Conservation (phyloP, 2,113 vertebrate species). For the Cavia porcellus region DNA sequence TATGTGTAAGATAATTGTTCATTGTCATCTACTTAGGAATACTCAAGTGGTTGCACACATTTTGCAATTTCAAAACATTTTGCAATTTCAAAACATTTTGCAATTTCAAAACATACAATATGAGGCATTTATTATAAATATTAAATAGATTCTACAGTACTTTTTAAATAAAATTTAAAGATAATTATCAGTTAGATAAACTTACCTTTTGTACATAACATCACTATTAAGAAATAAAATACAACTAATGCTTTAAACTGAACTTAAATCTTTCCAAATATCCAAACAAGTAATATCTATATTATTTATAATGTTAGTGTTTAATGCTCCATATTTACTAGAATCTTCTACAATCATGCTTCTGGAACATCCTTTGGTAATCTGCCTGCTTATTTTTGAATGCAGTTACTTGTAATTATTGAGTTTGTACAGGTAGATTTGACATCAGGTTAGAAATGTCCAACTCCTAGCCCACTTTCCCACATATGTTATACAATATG, state of each 20-base stretch:
- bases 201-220: background rate
- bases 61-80: background rate
- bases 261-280: background rate
- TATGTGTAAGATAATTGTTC: background rate
- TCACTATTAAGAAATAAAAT: background rate
- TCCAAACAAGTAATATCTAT: background rate
- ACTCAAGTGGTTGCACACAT: background rate
- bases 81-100: background rate
- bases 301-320: background rate
- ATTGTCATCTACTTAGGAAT: background rate
- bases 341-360: background rate
- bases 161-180: background rate
- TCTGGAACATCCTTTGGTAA: background rate
- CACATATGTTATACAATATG: background rate
- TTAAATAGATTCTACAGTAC: background rate
- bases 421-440: background rate
- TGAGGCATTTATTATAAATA: too few relatives aligned
- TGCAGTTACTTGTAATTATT: background rate
- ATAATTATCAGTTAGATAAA: background rate
- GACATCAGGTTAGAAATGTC: background rate
- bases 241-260: background rate
- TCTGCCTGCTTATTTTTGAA: background rate
- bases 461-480: fast-evolving
- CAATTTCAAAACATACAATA: background rate
- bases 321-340: background rate